These are phyloP conservation scores for Cynaeus angustus DNA, from an alignment of 2,888 invertebrate genomes.

Conservation along the genomic window DNA sequence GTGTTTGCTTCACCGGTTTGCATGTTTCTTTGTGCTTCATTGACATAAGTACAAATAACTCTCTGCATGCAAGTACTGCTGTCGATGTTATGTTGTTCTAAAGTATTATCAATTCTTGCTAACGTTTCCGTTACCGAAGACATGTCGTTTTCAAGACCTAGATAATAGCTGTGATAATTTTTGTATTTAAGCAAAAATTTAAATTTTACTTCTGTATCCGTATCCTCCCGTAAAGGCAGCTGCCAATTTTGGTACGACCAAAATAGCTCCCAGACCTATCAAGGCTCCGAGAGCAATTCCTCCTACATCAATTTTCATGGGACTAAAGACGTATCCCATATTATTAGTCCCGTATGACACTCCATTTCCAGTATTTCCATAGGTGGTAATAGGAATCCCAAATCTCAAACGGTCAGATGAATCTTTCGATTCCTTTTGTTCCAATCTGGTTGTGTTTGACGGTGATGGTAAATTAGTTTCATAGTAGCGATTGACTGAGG, in stretches of 20 bases:
- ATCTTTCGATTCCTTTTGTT: slow-evolving; percentile 60
- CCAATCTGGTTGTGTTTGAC: slow-evolving; percentile 48
- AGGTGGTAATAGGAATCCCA: slow-evolving; percentile 71
- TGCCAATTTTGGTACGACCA: slow-evolving; percentile 86
- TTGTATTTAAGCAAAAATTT: neutral
- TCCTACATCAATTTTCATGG: slow-evolving; percentile 87
- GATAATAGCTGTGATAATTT: slow-evolving; percentile 30
- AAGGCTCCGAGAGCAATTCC: slow-evolving; percentile 87
- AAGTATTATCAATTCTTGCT: slow-evolving; percentile 78
- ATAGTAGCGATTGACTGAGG: slow-evolving; percentile 69
- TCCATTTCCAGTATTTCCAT: slow-evolving; percentile 72
- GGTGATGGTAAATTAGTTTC: slow-evolving; percentile 62
- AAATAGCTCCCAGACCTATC: slow-evolving; percentile 86
- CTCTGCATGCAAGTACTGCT: slow-evolving; percentile 82
- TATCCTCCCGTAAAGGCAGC: slow-evolving; percentile 79
- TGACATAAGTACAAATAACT: slow-evolving; percentile 82
- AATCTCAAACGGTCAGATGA: slow-evolving; percentile 72
- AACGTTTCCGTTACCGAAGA: slow-evolving; percentile 79
- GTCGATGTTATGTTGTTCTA: slow-evolving; percentile 82
- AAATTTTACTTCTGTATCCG: slow-evolving; percentile 79
- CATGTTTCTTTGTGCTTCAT: slow-evolving; percentile 80
- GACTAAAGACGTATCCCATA: slow-evolving; percentile 78
- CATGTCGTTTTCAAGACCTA: slow-evolving; percentile 68
- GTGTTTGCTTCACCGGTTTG: slow-evolving; percentile 77
- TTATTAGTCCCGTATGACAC: slow-evolving; percentile 68